Percentiles rank a stretch among this genome's conserved stretches.
These are phyloP conservation scores for Samia ricini DNA, from an alignment of 1,140 invertebrate species.

Conservation along the genomic window DNA sequence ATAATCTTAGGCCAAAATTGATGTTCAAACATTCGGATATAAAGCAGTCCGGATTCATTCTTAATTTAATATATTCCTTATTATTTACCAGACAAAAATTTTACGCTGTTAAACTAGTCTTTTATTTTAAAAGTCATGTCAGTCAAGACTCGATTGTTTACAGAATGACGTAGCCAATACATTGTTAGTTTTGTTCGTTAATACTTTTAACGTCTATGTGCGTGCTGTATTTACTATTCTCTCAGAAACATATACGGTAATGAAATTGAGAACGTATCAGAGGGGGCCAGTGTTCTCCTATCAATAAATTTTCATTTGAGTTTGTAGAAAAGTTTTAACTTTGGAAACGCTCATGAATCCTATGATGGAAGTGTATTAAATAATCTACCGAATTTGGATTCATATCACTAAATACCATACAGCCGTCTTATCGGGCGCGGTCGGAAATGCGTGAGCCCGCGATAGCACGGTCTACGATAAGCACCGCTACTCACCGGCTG, in stretches of 20 bases:
- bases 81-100: no score
- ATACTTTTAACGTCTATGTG: background rate
- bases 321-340: background rate
- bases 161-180: background rate
- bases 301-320: background rate
- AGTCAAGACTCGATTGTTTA: background rate
- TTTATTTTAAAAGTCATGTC: background rate
- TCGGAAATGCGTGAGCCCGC: slow-evolving; percentile 74
- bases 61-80: no score
- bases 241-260: background rate
- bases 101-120: no score
- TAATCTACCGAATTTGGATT: slow-evolving; percentile 29
- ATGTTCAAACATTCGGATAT: no score
- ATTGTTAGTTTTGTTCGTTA: background rate
- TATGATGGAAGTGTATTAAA: background rate
- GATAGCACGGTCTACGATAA: slow-evolving; percentile 72
- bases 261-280: background rate
- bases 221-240: background rate
- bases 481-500: slow-evolving; percentile 73
- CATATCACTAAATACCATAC: slow-evolving; percentile 38
- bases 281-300: background rate
- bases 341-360: background rate
- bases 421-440: slow-evolving; percentile 67
- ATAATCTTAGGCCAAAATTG: no score
- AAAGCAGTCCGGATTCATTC: no score